phyloP scores from a whole-genome alignment of 2,888 invertebrate species.

The Drosophila rubida region DNA sequence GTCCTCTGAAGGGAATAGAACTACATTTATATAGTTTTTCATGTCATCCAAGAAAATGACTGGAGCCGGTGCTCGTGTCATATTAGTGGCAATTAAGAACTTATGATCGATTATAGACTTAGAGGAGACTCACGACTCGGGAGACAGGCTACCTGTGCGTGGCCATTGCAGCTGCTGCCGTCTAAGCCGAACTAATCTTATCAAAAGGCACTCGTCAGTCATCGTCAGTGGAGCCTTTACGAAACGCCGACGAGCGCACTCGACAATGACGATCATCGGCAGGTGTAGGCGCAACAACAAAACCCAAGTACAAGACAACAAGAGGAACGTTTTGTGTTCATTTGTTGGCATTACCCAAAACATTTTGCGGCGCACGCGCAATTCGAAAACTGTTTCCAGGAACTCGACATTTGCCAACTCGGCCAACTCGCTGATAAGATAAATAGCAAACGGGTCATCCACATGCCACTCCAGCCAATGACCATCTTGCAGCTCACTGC shows the following conservation, averaged over 20 bases:
- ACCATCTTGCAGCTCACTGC: slow-evolving; percentile 41
- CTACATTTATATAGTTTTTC: not conserved
- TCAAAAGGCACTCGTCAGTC: slow-evolving; percentile 66
- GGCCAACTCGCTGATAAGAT: slow-evolving; percentile 62
- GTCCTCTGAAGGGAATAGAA: not conserved
- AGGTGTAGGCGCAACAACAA: slow-evolving; percentile 56
- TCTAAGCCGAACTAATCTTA: slow-evolving; percentile 68
- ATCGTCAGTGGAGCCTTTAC: slow-evolving; percentile 50
- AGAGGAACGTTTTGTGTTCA: slow-evolving; percentile 37
- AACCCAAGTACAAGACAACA: slow-evolving; percentile 29
- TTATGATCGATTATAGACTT: slow-evolving; percentile 66
- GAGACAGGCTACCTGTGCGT: slow-evolving; percentile 55
- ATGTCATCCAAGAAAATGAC: slow-evolving; percentile 3
- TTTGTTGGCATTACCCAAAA: slow-evolving; percentile 75
- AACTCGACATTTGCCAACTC: slow-evolving; percentile 63
- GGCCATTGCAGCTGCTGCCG: slow-evolving; percentile 48
- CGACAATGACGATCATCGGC: slow-evolving; percentile 36
- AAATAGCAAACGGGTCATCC: slow-evolving; percentile 63
- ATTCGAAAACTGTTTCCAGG: slow-evolving; percentile 39
- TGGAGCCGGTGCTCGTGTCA: slow-evolving; percentile 30
- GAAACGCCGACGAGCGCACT: slow-evolving; percentile 29
- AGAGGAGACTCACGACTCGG: slow-evolving; percentile 29
- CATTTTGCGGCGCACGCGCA: slow-evolving; percentile 50
- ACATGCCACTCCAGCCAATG: slow-evolving; percentile 51
- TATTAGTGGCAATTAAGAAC: slow-evolving; percentile 66